Evolutionary conservation across 2,797 vertebrate species (phyloP).

Genomic region (Leptodactylus fallax): DNA sequence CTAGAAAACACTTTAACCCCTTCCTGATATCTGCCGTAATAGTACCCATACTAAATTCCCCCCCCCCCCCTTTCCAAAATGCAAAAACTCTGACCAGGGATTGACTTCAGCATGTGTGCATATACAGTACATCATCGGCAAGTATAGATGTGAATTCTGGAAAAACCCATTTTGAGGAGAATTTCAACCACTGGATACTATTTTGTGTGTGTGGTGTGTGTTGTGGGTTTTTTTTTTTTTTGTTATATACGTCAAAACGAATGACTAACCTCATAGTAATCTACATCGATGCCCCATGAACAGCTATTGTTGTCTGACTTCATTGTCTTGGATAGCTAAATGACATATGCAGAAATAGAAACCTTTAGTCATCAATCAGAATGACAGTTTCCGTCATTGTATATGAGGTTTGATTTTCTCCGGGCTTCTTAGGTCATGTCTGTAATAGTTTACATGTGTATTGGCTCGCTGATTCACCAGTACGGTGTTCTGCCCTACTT

Average conservation of each 20-base stretch:
- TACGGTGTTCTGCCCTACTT: neutral
- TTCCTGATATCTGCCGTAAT: too few species aligned
- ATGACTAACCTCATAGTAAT: neutral
- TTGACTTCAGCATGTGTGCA: too few species aligned
- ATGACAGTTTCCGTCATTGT: neutral
- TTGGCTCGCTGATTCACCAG: neutral
- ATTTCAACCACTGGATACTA: too few species aligned
- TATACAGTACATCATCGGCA: too few species aligned
- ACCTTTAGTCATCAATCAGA: neutral
- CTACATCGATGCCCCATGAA: neutral
- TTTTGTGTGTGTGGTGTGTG: too few species aligned
- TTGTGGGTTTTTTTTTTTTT: too few species aligned
- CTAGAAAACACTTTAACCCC: too few species aligned
- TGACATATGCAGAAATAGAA: conserved; percentile 20
- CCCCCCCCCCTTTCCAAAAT: too few species aligned
- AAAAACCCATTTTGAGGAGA: too few species aligned
- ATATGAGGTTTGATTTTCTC: neutral
- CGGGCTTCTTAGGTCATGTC: neutral
- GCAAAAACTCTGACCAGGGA: too few species aligned
- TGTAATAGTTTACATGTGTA: neutral
- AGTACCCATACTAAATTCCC: too few species aligned
- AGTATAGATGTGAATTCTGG: too few species aligned
- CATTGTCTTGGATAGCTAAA: neutral
- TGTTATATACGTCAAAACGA: neutral
- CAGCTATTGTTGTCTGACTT: neutral